A percentile compares a stretch with the other conserved stretches of the same genome.
Evolutionary conservation across 2,113 vertebrate genomes (phyloP).

Genomic region (Lota lota): DNA sequence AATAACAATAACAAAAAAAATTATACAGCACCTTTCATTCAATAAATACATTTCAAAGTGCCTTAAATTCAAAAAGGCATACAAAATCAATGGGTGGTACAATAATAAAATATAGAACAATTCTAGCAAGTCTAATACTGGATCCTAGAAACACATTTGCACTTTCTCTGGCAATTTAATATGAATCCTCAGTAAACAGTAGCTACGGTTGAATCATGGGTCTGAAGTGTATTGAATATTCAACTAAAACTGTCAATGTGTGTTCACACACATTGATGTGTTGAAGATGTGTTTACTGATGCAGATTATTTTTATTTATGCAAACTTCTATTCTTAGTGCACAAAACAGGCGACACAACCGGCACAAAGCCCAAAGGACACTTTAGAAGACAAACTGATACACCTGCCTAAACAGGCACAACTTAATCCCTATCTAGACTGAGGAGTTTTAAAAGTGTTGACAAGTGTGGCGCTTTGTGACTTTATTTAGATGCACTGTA

Average conservation of each 20-base stretch:
- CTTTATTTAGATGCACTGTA: conserved; percentile 57
- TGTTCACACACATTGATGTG: not conserved
- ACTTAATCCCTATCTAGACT: conserved; percentile 38
- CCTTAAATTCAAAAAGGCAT: too few relatives aligned
- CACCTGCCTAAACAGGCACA: conserved; percentile 4
- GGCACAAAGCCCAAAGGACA: not conserved
- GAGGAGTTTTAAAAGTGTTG: conserved; percentile 18
- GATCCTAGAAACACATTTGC: not conserved
- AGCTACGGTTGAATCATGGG: too few relatives aligned
- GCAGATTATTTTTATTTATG: not conserved
- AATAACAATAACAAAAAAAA: too few relatives aligned
- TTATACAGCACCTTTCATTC: too few relatives aligned
- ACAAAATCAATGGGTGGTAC: too few relatives aligned
- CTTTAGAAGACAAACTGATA: conserved; percentile 7
- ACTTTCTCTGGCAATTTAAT: not conserved
- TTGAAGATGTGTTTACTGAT: not conserved
- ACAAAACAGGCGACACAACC: conserved; percentile 14
- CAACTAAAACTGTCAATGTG: too few relatives aligned
- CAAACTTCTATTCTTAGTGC: conserved; percentile 9
- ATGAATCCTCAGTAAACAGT: too few relatives aligned
- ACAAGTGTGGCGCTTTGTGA: conserved; percentile 38
- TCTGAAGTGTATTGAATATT: too few relatives aligned
- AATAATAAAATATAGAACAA: too few relatives aligned
- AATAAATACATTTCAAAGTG: too few relatives aligned
- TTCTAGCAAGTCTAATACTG: too few relatives aligned